Evolutionary conservation across 2,113 vertebrate genomes (phyloP).

Genomic region (Gymnarchus niloticus): DNA sequence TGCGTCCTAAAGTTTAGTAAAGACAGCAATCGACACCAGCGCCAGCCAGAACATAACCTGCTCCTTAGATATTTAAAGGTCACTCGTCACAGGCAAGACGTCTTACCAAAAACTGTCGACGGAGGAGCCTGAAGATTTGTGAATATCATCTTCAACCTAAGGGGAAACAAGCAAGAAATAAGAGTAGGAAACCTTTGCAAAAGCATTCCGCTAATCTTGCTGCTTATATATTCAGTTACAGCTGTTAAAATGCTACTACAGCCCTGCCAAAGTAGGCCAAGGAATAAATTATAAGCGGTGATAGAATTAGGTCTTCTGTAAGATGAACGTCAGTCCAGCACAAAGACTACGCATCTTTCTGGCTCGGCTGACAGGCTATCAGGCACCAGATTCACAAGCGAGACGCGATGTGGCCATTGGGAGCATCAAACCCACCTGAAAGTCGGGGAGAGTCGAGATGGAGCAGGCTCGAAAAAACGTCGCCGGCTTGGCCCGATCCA

Average conservation of each 20-base stretch:
- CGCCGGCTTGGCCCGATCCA: slow-evolving; percentile 45
- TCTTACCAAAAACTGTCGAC: slow-evolving; percentile 49
- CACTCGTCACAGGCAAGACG: slow-evolving; percentile 26
- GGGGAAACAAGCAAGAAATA: slow-evolving; percentile 16
- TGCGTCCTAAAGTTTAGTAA: neutral
- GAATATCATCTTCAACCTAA: slow-evolving; percentile 39
- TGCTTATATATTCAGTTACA: neutral
- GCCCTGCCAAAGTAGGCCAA: neutral
- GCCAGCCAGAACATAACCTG: neutral
- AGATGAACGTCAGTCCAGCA: neutral
- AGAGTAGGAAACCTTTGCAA: neutral
- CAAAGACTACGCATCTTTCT: neutral
- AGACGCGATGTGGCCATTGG: neutral
- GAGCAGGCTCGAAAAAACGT: slow-evolving; percentile 47
- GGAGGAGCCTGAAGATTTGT: slow-evolving; percentile 28
- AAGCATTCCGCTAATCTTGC: neutral
- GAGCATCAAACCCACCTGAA: slow-evolving; percentile 52
- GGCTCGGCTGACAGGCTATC: neutral
- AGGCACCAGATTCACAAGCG: neutral
- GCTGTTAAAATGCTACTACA: neutral
- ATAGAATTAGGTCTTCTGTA: neutral
- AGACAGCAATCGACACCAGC: neutral
- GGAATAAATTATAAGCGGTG: neutral
- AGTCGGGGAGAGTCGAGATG: slow-evolving; percentile 51
- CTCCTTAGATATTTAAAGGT: neutral